Conservation (phyloP, 2,888 invertebrate genomes). For the Andrena hattorfiana region DNA sequence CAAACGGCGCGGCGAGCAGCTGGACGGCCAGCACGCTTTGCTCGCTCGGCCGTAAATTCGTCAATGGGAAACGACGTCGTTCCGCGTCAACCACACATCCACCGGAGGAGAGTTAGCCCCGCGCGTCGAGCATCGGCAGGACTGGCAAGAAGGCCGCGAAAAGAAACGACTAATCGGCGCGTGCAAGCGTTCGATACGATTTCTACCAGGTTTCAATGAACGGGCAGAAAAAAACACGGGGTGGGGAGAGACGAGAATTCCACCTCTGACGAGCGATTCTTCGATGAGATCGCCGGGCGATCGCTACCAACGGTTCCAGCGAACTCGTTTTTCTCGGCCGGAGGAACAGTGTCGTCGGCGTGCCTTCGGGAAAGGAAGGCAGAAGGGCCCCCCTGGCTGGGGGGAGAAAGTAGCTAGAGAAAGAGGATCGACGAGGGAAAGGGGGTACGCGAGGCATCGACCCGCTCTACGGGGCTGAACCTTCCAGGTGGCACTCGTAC, state of each 20-base stretch:
- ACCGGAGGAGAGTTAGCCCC: too few relatives aligned
- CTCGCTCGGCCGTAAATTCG: constrained; percentile 18
- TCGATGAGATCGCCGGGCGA: constrained; percentile 31
- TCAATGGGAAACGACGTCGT: constrained; percentile 18
- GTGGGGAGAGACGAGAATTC: constrained; percentile 9
- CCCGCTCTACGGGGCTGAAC: constrained; percentile 70
- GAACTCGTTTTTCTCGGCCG: constrained; percentile 52
- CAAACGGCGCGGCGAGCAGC: background rate
- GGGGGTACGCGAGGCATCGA: constrained; percentile 65
- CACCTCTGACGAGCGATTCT: constrained; percentile 29
- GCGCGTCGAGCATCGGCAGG: background rate
- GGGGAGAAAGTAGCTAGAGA: constrained; percentile 42
- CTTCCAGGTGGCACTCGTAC: constrained; percentile 81
- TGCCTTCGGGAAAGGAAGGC: constrained; percentile 54
- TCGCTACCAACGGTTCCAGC: constrained; percentile 28
- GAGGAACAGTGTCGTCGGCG: constrained; percentile 22
- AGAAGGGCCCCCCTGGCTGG: constrained; percentile 49
- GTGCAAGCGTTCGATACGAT: constrained; percentile 39
- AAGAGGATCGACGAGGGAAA: constrained; percentile 38
- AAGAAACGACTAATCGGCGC: constrained; percentile 23
- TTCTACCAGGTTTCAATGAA: constrained; percentile 24
- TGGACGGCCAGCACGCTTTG: constrained; percentile 14
- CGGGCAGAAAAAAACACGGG: background rate
- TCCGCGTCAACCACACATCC: background rate
- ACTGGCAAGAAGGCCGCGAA: background rate